Evolutionary conservation across 1,140 invertebrate species (phyloP).

Genomic region (Drosophila ogumai): DNA sequence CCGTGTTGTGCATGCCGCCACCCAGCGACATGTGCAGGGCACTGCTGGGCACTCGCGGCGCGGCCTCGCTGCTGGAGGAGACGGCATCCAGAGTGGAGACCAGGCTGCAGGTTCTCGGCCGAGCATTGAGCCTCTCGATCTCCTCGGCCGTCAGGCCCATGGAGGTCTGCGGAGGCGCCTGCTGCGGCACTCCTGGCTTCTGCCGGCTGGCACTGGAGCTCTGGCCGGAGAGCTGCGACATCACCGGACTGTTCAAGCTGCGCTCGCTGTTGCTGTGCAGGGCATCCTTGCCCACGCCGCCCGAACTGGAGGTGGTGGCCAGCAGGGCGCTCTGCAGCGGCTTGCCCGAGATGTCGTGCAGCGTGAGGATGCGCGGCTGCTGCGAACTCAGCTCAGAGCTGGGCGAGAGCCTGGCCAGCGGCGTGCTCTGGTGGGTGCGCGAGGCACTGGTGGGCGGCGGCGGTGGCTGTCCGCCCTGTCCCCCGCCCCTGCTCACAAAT

Average conservation of each 20-base stretch:
- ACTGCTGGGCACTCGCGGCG: slow-evolving; percentile 88
- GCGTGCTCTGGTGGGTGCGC: slow-evolving; percentile 93
- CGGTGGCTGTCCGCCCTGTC: slow-evolving; percentile 87
- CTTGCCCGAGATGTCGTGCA: slow-evolving; percentile 97
- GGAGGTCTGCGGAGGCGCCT: slow-evolving; percentile 87
- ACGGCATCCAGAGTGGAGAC: slow-evolving; percentile 97
- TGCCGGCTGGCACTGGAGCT: slow-evolving; percentile 90
- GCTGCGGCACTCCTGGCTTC: slow-evolving; percentile 87
- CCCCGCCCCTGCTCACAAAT: slow-evolving; percentile 87
- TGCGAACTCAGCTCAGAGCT: slow-evolving; percentile 96
- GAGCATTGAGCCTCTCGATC: slow-evolving; percentile 94
- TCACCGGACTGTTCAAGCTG: slow-evolving; percentile 95
- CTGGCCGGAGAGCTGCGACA: slow-evolving; percentile 94
- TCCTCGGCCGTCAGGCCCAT: slow-evolving; percentile 96
- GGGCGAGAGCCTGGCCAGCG: slow-evolving; percentile 94
- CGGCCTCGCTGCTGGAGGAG: slow-evolving; percentile 95
- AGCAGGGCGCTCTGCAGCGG: slow-evolving; percentile 94
- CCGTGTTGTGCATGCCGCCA: slow-evolving; percentile 88
- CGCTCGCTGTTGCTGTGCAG: slow-evolving; percentile 95
- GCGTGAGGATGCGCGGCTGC: slow-evolving; percentile 94
- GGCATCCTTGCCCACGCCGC: slow-evolving; percentile 92
- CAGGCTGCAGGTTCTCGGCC: slow-evolving; percentile 93
- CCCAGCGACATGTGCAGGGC: slow-evolving; percentile 87
- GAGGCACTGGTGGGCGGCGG: slow-evolving; percentile 87
- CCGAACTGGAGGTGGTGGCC: slow-evolving; percentile 94